phyloP scores from a whole-genome alignment of 2,888 invertebrate genomes.

The Eupsilia transversa region DNA sequence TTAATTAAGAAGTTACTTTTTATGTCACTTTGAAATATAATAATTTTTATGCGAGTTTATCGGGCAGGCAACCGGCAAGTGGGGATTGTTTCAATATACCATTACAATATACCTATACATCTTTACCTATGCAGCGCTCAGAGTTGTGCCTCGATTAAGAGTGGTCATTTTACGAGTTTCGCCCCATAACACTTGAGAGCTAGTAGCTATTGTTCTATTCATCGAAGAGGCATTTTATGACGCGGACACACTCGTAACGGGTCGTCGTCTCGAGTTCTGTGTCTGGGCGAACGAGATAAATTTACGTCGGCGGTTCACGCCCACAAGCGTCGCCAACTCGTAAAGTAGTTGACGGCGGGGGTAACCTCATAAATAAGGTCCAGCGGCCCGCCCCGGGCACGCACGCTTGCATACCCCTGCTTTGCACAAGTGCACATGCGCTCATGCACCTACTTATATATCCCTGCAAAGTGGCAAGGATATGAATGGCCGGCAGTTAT shows the following conservation, averaged over 20 bases:
- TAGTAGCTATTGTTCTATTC: conserved; percentile 78
- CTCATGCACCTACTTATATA: conserved; percentile 58
- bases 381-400: conserved; percentile 66
- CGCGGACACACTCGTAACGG: conserved; percentile 73
- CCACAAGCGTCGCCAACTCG: conserved; percentile 81
- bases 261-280: conserved; percentile 71
- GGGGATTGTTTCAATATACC: conserved; percentile 14
- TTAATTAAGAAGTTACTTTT: conserved; percentile 80
- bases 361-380: conserved; percentile 83
- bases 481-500: conserved; percentile 55
- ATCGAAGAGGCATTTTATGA: conserved; percentile 85
- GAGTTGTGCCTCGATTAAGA: conserved; percentile 52
- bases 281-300: conserved; percentile 81
- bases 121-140: conserved; percentile 25
- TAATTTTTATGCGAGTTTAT: conserved; percentile 52
- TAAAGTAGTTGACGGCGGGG: conserved; percentile 80
- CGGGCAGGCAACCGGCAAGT: conserved; percentile 26
- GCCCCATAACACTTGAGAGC: conserved; percentile 69
- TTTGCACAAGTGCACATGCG: conserved; percentile 53
- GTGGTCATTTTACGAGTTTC: conserved; percentile 70
- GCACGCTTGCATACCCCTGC: conserved; percentile 51
- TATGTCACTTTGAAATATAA: conserved; percentile 58
- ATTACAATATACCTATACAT: background rate
- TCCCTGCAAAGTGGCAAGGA: conserved; percentile 53
- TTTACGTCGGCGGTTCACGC: conserved; percentile 79